Conservation (phyloP, 1,140 invertebrate species). For the Teleogryllus occipitalis region DNA sequence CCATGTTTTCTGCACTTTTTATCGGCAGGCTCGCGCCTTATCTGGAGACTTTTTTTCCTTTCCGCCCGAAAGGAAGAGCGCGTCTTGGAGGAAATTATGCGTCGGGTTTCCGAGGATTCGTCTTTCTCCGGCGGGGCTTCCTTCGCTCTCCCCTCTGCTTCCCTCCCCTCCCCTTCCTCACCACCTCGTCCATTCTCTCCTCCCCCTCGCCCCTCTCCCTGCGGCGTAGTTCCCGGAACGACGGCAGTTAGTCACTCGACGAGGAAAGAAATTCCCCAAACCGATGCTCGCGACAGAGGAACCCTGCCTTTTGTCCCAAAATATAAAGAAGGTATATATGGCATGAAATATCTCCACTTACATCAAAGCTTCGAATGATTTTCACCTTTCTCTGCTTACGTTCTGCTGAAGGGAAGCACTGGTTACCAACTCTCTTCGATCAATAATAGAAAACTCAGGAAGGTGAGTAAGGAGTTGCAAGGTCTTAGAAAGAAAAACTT, state of each 20-base stretch:
- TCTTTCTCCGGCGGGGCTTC: not conserved
- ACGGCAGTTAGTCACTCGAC: not conserved
- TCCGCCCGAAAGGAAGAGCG: not conserved
- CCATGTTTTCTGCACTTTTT: slow-evolving; percentile 1
- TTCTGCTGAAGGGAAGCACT: too few species aligned
- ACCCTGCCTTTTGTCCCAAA: not conserved
- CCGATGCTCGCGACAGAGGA: not conserved
- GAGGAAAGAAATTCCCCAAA: slow-evolving; percentile 4
- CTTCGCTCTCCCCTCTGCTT: not conserved
- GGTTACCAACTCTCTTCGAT: too few species aligned
- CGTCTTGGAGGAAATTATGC: not conserved
- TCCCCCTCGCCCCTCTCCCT: not conserved
- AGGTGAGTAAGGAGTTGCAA: too few species aligned
- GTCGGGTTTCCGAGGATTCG: not conserved
- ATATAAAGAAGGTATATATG: not conserved
- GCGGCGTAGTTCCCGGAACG: not conserved
- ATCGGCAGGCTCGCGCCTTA: not conserved
- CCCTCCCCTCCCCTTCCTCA: too few species aligned
- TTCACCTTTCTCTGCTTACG: not conserved
- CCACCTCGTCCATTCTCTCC: too few species aligned
- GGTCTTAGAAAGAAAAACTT: too few species aligned
- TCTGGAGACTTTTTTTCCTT: not conserved
- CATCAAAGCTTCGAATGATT: not conserved
- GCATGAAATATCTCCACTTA: not conserved
- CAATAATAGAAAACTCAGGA: too few species aligned